A percentile compares a stretch with the other conserved stretches of the same genome.
Evolutionary conservation across 2,113 vertebrate genomes (phyloP).

Genomic region (Ptilonorhynchus violaceus): DNA sequence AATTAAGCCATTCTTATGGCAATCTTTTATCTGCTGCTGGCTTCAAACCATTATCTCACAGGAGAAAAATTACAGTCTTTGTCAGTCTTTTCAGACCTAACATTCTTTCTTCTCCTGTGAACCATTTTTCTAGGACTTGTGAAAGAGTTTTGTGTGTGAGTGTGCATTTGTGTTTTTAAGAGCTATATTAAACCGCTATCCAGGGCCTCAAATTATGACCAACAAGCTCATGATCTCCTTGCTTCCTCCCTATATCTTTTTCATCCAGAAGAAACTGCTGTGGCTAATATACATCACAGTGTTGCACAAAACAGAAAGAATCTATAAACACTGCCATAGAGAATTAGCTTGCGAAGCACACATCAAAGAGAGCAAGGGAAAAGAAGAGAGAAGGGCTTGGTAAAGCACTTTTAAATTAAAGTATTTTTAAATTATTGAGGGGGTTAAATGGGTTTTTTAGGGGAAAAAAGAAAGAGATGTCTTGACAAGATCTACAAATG

Average conservation of each 20-base stretch:
- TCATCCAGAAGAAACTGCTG: background rate
- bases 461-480: background rate
- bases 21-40: slow-evolving; percentile 56
- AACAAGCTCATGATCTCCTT: background rate
- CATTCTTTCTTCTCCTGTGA: slow-evolving; percentile 42
- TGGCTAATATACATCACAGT: background rate
- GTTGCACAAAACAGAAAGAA: background rate
- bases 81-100: slow-evolving; percentile 47
- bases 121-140: slow-evolving; percentile 3
- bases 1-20: slow-evolving; percentile 57
- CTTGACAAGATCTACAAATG: background rate
- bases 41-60: slow-evolving; percentile 67
- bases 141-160: background rate
- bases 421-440: background rate
- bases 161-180: background rate
- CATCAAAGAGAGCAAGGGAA: background rate
- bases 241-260: background rate
- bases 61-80: slow-evolving; percentile 64
- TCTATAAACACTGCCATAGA: background rate
- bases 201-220: slow-evolving; percentile 21
- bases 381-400: background rate
- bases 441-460: background rate
- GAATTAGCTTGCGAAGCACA: slow-evolving; percentile 35
- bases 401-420: slow-evolving; percentile 3
- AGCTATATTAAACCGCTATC: slow-evolving; percentile 22